phyloP scores from a whole-genome alignment of 2,888 invertebrate genomes.

The Disparrhopalites patrizii region DNA sequence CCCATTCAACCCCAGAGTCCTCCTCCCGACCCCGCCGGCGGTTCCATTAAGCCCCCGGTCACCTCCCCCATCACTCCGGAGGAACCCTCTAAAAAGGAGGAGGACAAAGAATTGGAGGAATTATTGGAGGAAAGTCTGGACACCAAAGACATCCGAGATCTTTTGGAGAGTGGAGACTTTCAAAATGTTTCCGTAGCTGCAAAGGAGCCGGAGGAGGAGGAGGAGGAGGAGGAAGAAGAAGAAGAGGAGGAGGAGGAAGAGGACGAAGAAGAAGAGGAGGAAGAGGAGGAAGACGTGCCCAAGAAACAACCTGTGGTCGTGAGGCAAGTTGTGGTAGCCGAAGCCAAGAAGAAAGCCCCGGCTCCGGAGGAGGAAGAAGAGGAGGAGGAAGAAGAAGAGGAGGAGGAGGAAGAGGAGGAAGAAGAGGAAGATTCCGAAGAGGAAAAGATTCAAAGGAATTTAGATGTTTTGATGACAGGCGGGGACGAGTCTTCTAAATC shows the following conservation, averaged over 20 bases:
- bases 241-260: constrained; percentile 16
- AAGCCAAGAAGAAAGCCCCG: not conserved
- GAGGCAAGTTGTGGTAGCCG: not conserved
- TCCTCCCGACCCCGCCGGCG: too few relatives aligned
- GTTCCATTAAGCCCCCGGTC: not conserved
- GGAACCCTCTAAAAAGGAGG: not conserved
- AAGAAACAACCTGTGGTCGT: not conserved
- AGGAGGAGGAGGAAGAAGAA: constrained; percentile 7
- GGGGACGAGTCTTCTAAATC: constrained; percentile 1
- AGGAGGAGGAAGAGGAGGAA: constrained; percentile 20
- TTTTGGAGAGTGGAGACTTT: constrained; percentile 20
- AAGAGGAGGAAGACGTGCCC: constrained; percentile 13
- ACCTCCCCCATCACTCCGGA: not conserved
- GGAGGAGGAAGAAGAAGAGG: constrained; percentile 10
- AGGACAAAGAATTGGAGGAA: constrained; percentile 4
- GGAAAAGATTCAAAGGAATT: not conserved
- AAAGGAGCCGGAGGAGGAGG: not conserved
- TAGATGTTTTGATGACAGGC: not conserved
- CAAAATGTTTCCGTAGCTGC: constrained; percentile 11
- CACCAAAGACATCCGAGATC: constrained; percentile 16
- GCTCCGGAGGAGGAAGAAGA: constrained; percentile 7
- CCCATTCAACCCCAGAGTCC: too few relatives aligned
- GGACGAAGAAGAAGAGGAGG: constrained; percentile 19
- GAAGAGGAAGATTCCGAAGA: constrained; percentile 23
- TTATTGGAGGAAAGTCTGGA: constrained; percentile 8